Conservation (phyloP, 2,797 vertebrate genomes). For the Cuculus canorus region DNA sequence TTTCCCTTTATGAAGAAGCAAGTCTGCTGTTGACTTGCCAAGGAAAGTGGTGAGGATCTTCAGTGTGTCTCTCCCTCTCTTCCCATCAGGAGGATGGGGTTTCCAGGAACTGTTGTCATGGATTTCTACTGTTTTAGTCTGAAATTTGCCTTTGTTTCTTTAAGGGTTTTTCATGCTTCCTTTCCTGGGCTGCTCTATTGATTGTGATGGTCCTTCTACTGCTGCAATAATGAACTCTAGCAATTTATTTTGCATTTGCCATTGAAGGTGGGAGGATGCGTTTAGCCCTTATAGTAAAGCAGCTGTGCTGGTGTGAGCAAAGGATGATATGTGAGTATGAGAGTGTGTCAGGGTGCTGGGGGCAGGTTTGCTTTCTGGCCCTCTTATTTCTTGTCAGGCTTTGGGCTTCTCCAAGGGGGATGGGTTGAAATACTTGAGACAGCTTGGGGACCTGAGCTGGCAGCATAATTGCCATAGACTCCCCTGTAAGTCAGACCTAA, state of each 20-base stretch:
- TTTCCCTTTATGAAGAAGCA: not conserved
- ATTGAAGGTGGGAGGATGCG: not conserved
- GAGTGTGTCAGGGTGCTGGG: not conserved
- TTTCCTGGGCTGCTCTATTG: not conserved
- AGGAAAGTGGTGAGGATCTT: too few relatives aligned
- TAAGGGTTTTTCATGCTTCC: not conserved
- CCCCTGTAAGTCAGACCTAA: not conserved
- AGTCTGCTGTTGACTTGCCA: not conserved
- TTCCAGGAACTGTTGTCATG: not conserved
- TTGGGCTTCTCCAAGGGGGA: not conserved
- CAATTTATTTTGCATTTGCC: not conserved
- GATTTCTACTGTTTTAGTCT: not conserved
- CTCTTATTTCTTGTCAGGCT: not conserved
- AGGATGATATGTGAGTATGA: not conserved
- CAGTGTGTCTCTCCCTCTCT: not conserved
- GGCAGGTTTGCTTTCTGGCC: not conserved
- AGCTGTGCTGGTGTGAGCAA: not conserved
- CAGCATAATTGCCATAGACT: not conserved
- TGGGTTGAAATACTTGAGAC: not conserved
- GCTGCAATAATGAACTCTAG: not conserved
- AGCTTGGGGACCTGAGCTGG: not conserved
- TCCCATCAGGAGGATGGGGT: not conserved
- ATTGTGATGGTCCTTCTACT: not conserved
- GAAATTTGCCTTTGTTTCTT: not conserved
- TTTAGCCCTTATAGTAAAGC: not conserved